Evolutionary conservation across 2,888 invertebrate genomes (phyloP).

Genomic region (Neoscelio sp.): DNA sequence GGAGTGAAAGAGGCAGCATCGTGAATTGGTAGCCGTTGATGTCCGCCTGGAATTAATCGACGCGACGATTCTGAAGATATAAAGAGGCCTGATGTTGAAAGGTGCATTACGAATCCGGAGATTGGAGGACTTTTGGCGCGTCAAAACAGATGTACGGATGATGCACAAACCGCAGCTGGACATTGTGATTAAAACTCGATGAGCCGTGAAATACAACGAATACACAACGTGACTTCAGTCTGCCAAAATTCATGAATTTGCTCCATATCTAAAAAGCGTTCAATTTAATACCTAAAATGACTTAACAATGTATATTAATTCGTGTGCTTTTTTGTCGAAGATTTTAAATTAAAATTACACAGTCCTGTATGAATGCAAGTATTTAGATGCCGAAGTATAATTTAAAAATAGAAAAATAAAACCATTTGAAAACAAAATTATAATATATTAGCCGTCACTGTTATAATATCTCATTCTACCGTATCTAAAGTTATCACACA

Average conservation of each 20-base stretch:
- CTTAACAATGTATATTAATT: too few species aligned
- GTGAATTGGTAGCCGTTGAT: constrained; percentile 70
- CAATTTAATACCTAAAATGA: too few species aligned
- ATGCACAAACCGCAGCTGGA: constrained; percentile 59
- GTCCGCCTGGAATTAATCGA: constrained; percentile 74
- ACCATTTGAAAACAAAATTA: too few species aligned
- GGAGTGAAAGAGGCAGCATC: constrained; percentile 70
- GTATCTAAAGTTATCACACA: too few species aligned
- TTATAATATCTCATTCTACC: too few species aligned
- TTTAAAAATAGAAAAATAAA: too few species aligned
- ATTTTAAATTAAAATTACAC: too few species aligned
- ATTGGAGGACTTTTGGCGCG: constrained; percentile 72
- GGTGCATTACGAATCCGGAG: constrained; percentile 76
- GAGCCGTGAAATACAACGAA: constrained; percentile 50
- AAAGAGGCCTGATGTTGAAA: constrained; percentile 77
- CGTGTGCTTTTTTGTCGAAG: too few species aligned
- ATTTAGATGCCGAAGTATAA: too few species aligned
- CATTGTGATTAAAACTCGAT: constrained; percentile 65
- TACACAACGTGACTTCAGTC: constrained; percentile 18
- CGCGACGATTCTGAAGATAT: constrained; percentile 71
- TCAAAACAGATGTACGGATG: constrained; percentile 65
- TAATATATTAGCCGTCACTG: too few species aligned
- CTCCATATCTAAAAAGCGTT: too few species aligned
- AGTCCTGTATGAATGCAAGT: too few species aligned
- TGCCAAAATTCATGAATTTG: constrained; percentile 42